These are phyloP conservation scores for Musca vetustissima DNA, from an alignment of 1,140 invertebrate species.

Conservation along the genomic window DNA sequence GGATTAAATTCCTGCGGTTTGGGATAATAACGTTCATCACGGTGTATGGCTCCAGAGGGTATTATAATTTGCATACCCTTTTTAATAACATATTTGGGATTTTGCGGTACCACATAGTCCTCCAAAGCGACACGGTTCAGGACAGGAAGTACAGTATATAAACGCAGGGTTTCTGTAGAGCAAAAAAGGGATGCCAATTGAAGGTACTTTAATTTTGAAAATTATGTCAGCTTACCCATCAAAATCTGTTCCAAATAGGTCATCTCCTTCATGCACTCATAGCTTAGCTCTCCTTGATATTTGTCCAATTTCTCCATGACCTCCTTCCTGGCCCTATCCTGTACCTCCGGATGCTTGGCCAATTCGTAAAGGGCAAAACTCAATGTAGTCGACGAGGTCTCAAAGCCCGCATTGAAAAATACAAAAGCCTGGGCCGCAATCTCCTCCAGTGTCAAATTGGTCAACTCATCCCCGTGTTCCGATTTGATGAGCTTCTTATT, in stretches of 20 bases:
- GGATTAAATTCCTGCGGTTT: slow-evolving; percentile 63
- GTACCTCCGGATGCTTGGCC: slow-evolving; percentile 54
- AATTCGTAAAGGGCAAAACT: slow-evolving; percentile 55
- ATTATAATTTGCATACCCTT: slow-evolving; percentile 56
- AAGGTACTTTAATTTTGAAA: background rate
- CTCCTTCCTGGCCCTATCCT: slow-evolving; percentile 57
- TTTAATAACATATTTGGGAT: slow-evolving; percentile 48
- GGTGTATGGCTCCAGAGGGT: slow-evolving; percentile 62
- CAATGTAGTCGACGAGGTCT: slow-evolving; percentile 56
- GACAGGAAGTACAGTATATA: slow-evolving; percentile 54
- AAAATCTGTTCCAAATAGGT: slow-evolving; percentile 47
- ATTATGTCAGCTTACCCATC: slow-evolving; percentile 40
- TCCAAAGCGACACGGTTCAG: slow-evolving; percentile 54
- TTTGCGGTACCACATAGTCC: slow-evolving; percentile 54
- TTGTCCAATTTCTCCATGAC: slow-evolving; percentile 43
- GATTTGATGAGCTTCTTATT: slow-evolving; percentile 32
- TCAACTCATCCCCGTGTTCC: slow-evolving; percentile 43
- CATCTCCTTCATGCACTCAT: slow-evolving; percentile 49
- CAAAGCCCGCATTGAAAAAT: slow-evolving; percentile 50
- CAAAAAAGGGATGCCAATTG: slow-evolving; percentile 4
- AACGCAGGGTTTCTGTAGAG: slow-evolving; percentile 46
- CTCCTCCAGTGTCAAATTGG: slow-evolving; percentile 43
- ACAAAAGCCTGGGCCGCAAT: slow-evolving; percentile 49
- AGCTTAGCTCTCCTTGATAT: slow-evolving; percentile 38
- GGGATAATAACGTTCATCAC: slow-evolving; percentile 58